These are phyloP conservation scores for Agonopterix subpropinquella DNA, from an alignment of 2,888 invertebrate genomes.

Conservation along the genomic window DNA sequence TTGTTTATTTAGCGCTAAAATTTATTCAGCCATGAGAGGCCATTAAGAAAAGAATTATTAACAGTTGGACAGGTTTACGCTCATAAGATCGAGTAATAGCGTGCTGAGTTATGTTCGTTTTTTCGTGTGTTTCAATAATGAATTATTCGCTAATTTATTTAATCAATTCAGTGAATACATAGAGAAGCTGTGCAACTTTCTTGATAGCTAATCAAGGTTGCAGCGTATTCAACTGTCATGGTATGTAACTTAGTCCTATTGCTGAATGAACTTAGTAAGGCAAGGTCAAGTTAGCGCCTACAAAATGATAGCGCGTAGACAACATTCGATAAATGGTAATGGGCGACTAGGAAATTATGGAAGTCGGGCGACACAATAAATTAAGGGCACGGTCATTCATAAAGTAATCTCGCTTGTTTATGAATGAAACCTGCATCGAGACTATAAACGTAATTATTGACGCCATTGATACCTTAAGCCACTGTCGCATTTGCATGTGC, in stretches of 20 bases:
- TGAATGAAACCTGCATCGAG: slow-evolving; percentile 60
- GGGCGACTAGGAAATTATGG: slow-evolving; percentile 57
- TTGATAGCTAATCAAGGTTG: not conserved
- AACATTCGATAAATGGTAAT: slow-evolving; percentile 64
- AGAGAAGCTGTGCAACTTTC: no score
- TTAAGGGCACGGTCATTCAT: slow-evolving; percentile 66
- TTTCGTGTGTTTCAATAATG: slow-evolving; percentile 48
- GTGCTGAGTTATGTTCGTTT: slow-evolving; percentile 40
- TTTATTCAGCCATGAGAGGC: slow-evolving; percentile 61
- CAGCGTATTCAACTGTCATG: slow-evolving; percentile 15
- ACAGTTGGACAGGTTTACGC: slow-evolving; percentile 56
- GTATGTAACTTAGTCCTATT: slow-evolving; percentile 22
- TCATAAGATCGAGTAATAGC: slow-evolving; percentile 50
- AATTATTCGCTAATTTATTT: slow-evolving; percentile 52
- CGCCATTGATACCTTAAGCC: slow-evolving; percentile 48
- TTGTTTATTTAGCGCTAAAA: slow-evolving; percentile 71
- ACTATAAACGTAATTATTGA: slow-evolving; percentile 56
- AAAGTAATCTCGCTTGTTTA: slow-evolving; percentile 61
- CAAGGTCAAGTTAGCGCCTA: slow-evolving; percentile 50
- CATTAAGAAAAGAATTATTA: slow-evolving; percentile 65
- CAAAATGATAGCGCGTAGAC: slow-evolving; percentile 45
- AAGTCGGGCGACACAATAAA: slow-evolving; percentile 51
- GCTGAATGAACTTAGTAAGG: slow-evolving; percentile 56
- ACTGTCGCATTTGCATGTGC: slow-evolving; percentile 52
- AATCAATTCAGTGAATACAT: slow-evolving; percentile 13